Conservation (phyloP, 92 coral and sea anemone genomes). For the Epizoanthus fatuus region DNA sequence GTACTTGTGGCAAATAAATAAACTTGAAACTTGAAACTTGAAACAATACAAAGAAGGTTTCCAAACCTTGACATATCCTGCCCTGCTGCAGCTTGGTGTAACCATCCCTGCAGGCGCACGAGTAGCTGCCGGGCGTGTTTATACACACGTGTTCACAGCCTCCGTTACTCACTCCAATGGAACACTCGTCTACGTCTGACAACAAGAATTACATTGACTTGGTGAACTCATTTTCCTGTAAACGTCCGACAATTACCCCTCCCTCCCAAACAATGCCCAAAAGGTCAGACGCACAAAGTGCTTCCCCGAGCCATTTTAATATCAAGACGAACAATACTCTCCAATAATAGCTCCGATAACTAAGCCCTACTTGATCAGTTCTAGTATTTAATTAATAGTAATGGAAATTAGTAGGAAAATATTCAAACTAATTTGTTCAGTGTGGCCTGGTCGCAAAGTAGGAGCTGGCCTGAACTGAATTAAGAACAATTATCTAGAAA, state of each 20-base stretch:
- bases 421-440: too few relatives aligned
- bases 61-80: constrained; percentile 42
- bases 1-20: too few relatives aligned
- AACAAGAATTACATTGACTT: neutral
- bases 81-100: constrained; percentile 35
- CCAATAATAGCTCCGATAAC: too few relatives aligned
- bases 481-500: too few relatives aligned
- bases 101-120: constrained; percentile 64
- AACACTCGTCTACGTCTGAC: constrained; percentile 61
- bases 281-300: neutral
- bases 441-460: too few relatives aligned
- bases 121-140: constrained; percentile 55
- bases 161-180: constrained; percentile 42
- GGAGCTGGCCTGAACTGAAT: too few relatives aligned
- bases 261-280: neutral
- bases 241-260: neutral
- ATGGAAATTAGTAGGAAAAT: too few relatives aligned
- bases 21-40: too few relatives aligned
- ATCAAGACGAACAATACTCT: neutral
- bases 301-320: neutral
- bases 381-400: too few relatives aligned
- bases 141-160: constrained; percentile 65
- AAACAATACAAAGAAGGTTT: neutral
- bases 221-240: neutral
- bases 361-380: too few relatives aligned